Conservation (phyloP, 2,113 vertebrate species). For the Panthera tigris region DNA sequence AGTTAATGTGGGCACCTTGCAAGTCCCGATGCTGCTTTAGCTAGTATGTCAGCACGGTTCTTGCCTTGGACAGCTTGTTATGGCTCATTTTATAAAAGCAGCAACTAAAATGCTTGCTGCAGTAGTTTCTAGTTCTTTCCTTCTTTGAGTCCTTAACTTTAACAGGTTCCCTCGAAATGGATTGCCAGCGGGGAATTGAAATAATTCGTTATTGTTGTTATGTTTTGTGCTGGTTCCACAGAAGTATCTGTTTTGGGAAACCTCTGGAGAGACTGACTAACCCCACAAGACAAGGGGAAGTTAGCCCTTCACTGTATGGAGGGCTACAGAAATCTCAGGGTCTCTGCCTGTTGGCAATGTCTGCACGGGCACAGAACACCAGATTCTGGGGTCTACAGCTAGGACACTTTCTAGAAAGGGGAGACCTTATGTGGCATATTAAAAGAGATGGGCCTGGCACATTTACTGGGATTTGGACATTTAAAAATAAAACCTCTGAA, state of each 20-base stretch:
- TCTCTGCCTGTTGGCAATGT: not conserved
- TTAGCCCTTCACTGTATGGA: not conserved
- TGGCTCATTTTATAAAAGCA: not conserved
- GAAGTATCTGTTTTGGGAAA: not conserved
- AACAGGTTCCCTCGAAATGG: not conserved
- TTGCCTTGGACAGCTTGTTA: not conserved
- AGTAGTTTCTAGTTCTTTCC: not conserved
- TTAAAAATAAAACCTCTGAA: not conserved
- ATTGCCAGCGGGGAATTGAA: not conserved
- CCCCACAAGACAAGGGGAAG: not conserved
- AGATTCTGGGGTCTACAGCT: not conserved
- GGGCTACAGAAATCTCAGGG: not conserved
- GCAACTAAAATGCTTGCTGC: not conserved
- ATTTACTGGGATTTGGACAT: not conserved
- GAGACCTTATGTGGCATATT: not conserved
- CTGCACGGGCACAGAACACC: not conserved
- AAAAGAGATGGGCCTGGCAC: not conserved
- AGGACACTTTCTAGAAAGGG: not conserved
- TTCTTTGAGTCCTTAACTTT: not conserved
- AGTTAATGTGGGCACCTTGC: not conserved
- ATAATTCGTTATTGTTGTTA: not conserved
- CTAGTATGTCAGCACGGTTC: not conserved
- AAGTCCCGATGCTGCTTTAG: not conserved
- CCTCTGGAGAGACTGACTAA: not conserved
- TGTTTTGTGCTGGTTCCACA: not conserved